Evolutionary conservation across 2,888 invertebrate genomes (phyloP).

Genomic region (Dasypogon diadema): DNA sequence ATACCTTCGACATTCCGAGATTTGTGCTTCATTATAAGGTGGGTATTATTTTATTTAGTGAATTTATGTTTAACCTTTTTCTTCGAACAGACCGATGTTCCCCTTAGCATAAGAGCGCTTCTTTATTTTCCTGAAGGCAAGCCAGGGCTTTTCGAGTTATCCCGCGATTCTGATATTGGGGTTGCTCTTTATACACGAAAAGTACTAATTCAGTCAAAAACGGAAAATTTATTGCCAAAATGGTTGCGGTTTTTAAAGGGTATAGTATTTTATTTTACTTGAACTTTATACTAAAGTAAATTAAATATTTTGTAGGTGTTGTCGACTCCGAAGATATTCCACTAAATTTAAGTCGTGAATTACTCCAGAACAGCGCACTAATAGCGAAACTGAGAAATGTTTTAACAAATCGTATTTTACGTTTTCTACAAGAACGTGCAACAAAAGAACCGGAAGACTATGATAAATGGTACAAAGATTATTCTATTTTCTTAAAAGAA

Average conservation of each 20-base stretch:
- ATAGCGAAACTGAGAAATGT: conserved; percentile 89
- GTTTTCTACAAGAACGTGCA: conserved; percentile 87
- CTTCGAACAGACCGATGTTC: conserved; percentile 72
- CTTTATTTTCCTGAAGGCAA: conserved; percentile 95
- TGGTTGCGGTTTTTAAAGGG: conserved; percentile 96
- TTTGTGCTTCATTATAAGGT: conserved; percentile 90
- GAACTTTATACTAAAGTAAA: too few relatives aligned
- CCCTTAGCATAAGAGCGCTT: conserved; percentile 89
- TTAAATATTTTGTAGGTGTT: conserved; percentile 73
- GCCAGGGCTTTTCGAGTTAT: conserved; percentile 91
- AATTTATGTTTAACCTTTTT: not conserved
- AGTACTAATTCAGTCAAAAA: conserved; percentile 91
- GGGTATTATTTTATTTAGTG: conserved; percentile 1
- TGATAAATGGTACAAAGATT: conserved; percentile 89
- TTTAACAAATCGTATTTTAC: conserved; percentile 83
- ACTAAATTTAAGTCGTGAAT: conserved; percentile 93
- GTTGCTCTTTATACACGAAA: conserved; percentile 93
- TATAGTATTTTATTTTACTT: too few relatives aligned
- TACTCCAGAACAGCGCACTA: conserved; percentile 92
- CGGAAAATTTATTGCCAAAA: conserved; percentile 91
- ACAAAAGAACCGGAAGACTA: conserved; percentile 86
- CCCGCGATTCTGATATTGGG: conserved; percentile 85
- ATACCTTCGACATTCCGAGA: conserved; percentile 87
- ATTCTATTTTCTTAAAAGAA: conserved; percentile 93
- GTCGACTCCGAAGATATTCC: conserved; percentile 99